Conservation (phyloP, 2,113 vertebrate species). For the Gopherus evgoodei region DNA sequence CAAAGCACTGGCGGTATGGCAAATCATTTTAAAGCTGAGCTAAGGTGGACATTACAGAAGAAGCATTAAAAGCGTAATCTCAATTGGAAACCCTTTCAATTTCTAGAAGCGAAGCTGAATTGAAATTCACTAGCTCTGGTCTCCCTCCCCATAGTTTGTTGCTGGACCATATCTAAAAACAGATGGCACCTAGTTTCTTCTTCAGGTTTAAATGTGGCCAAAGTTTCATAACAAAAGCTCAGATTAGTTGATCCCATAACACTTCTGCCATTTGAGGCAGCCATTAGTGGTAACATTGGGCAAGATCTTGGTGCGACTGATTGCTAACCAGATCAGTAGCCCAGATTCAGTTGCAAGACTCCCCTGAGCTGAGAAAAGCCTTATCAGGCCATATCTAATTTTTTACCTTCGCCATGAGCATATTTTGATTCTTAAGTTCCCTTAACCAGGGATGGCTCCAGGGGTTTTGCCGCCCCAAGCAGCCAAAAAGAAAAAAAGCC, state of each 20-base stretch:
- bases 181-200: neutral
- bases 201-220: neutral
- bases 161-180: neutral
- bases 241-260: neutral
- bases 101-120: conserved; percentile 34
- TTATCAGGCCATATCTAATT: neutral
- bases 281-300: neutral
- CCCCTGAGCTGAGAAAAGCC: neutral
- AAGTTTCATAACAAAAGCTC: neutral
- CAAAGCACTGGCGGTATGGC: neutral
- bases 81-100: conserved; percentile 36
- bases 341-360: neutral
- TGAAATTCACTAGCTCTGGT: neutral
- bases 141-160: neutral
- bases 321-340: neutral
- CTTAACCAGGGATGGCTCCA: too few relatives aligned
- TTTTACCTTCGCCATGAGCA: neutral
- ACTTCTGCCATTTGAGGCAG: neutral
- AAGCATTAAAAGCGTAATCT: conserved; percentile 36
- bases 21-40: neutral
- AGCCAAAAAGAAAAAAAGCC: too few relatives aligned
- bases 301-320: neutral
- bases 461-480: too few relatives aligned
- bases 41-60: conserved; percentile 33
- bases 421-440: neutral